phyloP scores from a whole-genome alignment of 2,888 invertebrate species.

The Caenorhabditis wallacei region DNA sequence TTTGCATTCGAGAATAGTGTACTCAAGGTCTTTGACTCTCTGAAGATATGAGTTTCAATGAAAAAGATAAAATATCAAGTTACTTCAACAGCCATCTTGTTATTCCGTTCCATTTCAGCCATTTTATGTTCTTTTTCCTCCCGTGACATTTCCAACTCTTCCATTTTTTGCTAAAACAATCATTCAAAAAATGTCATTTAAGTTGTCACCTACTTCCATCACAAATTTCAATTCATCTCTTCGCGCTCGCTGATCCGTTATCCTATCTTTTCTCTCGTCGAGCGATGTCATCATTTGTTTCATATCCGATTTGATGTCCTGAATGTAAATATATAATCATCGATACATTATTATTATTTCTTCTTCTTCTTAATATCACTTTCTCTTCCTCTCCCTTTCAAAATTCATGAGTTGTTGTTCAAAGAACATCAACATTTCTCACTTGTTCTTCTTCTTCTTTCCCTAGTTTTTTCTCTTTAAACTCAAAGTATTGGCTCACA shows the following conservation, averaged over 20 bases:
- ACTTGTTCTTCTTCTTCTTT: constrained; percentile 1
- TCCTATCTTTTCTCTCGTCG: constrained; percentile 60
- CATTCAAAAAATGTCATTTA: constrained; percentile 43
- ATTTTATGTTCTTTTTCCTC: constrained; percentile 3
- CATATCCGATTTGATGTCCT: constrained; percentile 59
- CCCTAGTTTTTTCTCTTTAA: constrained; percentile 18
- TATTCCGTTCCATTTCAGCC: constrained; percentile 42
- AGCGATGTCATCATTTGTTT: constrained; percentile 53
- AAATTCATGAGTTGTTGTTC: constrained; percentile 7
- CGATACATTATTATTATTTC: constrained; percentile 6
- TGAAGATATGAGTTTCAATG: constrained; percentile 13
- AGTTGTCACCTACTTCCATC: constrained; percentile 38
- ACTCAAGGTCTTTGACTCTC: constrained; percentile 43
- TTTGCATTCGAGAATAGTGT: constrained; percentile 5
- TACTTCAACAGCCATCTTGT: constrained; percentile 34
- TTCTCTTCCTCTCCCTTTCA: neutral
- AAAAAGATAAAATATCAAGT: neutral
- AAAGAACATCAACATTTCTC: constrained; percentile 35
- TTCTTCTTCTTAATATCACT: neutral
- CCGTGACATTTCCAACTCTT: neutral
- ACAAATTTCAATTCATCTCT: constrained; percentile 32
- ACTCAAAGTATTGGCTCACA: constrained; percentile 15
- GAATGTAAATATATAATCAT: constrained; percentile 26
- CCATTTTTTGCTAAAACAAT: constrained; percentile 39
- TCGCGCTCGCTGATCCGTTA: constrained; percentile 47